Base-by-base conservation (phyloP, 2,797 vertebrate genomes). In the Triplophysa yarkandensis region DNA sequence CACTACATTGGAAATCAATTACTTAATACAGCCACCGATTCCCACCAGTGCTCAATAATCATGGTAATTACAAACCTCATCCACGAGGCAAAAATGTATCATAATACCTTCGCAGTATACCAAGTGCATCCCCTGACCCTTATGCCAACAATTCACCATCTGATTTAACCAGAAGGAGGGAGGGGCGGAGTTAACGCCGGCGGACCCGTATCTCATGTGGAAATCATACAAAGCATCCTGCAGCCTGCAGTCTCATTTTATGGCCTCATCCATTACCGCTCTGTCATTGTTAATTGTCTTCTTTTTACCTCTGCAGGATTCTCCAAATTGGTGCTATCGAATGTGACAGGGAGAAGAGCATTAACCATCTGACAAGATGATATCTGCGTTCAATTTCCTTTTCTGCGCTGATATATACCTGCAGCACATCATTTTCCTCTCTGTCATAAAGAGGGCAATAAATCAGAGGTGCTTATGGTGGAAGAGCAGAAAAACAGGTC, bases 351-450 rank as follows among this genome's bases (percentile, higher is more conserved):
- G 97, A 96, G 96, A 98, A 98, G 96, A 98, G 96, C 98, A 98
- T 99, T 99, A 99, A 98, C 95, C 97, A 97, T 98, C 98, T 99
- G 98, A 99, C 98, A 99, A 99, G 96, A 99, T 98, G 98, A 99
- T 99, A 99, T 99, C 98, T 98, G 98, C 98, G 98, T 98, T 99
- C 98, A 99, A 99, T 99, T 99, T 99, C 97, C 97, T 98, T 93
- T 96, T 95, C 96, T 98, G 95, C 96, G 95, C 96, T 99, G 98
- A 99, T 99, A 98, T 99, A 99, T 99, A 98, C 96, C 97, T 98
- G 96, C 95, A 95, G 95, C 95, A 96, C 94, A 99, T 99, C 97
- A 99, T 99, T 99, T 99, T 99, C 98, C 95, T 98, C 97, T 98
- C 96, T 98, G 96, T 99, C 98, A 99, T 99, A 98, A 99, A 98